These are phyloP conservation scores for Rambutsinella grinnellia DNA, from an alignment of 2,888 invertebrate species.

Conservation along the genomic window DNA sequence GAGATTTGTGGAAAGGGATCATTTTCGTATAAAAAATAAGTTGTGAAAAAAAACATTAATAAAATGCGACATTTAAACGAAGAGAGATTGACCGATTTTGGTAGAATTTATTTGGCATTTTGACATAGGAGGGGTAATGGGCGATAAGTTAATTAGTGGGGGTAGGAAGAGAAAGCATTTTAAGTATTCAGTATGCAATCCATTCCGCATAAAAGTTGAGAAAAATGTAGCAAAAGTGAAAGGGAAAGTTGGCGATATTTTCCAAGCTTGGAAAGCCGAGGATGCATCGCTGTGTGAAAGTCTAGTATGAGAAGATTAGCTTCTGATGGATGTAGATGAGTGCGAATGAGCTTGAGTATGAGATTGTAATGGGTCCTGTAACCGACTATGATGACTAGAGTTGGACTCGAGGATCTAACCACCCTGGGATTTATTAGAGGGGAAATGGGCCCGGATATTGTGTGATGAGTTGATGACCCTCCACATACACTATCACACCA, in stretches of 20 bases:
- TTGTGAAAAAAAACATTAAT: constrained; percentile 13
- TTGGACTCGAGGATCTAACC: constrained; percentile 48
- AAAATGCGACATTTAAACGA: constrained; percentile 27
- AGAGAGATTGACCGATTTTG: background rate
- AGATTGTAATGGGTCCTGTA: constrained; percentile 60
- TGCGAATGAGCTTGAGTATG: constrained; percentile 54
- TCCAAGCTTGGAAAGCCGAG: too few relatives aligned
- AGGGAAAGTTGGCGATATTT: constrained; percentile 1
- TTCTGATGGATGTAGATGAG: constrained; percentile 56
- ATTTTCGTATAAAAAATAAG: constrained; percentile 9
- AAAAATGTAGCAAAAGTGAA: background rate
- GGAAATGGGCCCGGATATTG: constrained; percentile 60
- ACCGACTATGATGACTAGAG: constrained; percentile 48
- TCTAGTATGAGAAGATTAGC: constrained; percentile 34
- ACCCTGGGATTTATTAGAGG: constrained; percentile 55
- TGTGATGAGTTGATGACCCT: constrained; percentile 53
- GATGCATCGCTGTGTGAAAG: background rate
- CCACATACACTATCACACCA: constrained; percentile 49
- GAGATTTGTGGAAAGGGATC: constrained; percentile 22
- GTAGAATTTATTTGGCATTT: too few relatives aligned
- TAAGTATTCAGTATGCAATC: background rate
- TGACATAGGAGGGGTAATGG: too few relatives aligned
- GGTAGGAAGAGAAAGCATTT: too few relatives aligned
- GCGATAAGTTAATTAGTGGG: too few relatives aligned
- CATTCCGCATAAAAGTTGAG: background rate